Evolutionary conservation across 1,140 invertebrate species (phyloP).

Genomic region (Magallana angulata): DNA sequence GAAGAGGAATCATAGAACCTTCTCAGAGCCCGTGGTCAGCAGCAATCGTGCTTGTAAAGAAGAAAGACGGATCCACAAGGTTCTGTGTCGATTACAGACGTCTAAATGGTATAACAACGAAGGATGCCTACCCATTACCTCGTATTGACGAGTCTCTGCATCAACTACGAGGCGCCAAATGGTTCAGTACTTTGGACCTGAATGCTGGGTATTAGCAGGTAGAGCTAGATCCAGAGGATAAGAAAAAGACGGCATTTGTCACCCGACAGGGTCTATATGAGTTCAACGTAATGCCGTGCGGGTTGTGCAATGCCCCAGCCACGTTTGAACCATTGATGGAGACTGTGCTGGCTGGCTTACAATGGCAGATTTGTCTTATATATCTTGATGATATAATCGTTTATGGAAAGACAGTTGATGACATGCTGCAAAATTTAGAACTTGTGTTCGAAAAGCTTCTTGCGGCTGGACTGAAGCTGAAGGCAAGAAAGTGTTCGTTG

Average conservation of each 20-base stretch:
- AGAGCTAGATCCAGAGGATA: conserved; percentile 41
- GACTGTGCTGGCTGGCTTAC: neutral
- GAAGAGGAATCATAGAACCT: conserved; percentile 73
- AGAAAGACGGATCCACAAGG: conserved; percentile 78
- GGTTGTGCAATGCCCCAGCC: conserved; percentile 1
- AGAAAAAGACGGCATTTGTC: conserved; percentile 39
- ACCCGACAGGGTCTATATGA: conserved; percentile 43
- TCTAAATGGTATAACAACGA: conserved; percentile 52
- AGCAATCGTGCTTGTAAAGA: conserved; percentile 79
- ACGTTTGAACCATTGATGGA: neutral
- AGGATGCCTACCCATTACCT: conserved; percentile 34
- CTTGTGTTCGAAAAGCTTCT: conserved; percentile 42
- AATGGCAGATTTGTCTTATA: conserved; percentile 42
- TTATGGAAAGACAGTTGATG: conserved; percentile 38
- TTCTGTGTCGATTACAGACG: conserved; percentile 81
- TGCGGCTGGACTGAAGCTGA: conserved; percentile 39
- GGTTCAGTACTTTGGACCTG: conserved; percentile 38
- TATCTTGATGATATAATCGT: conserved; percentile 55
- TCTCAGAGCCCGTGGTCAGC: conserved; percentile 67
- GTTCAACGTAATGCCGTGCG: conserved; percentile 52
- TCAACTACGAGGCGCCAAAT: conserved; percentile 2
- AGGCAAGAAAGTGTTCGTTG: conserved; percentile 43
- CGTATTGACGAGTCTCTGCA: conserved; percentile 30
- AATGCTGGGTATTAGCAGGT: conserved; percentile 40
- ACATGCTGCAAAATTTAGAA: conserved; percentile 21